Evolutionary conservation across 1,140 invertebrate genomes (phyloP), one percentile per base, ranked within the genome.

Genomic region (Dreissena polymorpha): DNA sequence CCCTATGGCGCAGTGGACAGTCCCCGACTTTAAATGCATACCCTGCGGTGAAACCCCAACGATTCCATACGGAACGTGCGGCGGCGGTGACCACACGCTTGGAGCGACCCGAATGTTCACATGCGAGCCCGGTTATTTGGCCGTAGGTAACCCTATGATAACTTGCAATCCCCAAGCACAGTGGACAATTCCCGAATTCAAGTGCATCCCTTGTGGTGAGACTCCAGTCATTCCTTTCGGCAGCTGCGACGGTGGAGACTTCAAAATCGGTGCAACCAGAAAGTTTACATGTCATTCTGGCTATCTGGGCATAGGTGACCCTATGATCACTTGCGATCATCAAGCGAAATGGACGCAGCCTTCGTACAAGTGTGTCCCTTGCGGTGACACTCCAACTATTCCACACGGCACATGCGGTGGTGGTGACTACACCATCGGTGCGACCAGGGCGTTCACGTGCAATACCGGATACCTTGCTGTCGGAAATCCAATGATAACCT

Each of bases 131-230:
- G 73, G 73, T 23, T 75, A 75, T 63, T 21, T 27, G 23, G 53
- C 73, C 14, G 73, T 60, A 21, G 73, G 73, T 6, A 75, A 57
- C 39, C 23, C 73, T 18, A 53, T 23, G 14, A 75, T 75, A 21
- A 39, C 14, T 10, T 75, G 73, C 57, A 55, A 60, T 23, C 57
- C 16, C 16, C 10, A 29, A 5, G 68, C 79, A 0, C 57, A 39
- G 49, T 82, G 79, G 79, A 72, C 68, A 29, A 3, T 8, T 23
- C 60, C 27, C n/a, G 51, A 73, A 3, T 73, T 82, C 57, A 27
- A 57, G 39, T 82, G 79, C n/a, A 18, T 68, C 0, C 70, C 79
- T 27, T 82, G 79, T 49, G 79, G 79, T 10, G 6, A 18, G 0
- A 74, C 71, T 13, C 70, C 70, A n/a, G 25, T 6, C 18, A 63